phyloP scores from a whole-genome alignment of 2,113 vertebrate genomes.

The Oryzias celebensis region DNA sequence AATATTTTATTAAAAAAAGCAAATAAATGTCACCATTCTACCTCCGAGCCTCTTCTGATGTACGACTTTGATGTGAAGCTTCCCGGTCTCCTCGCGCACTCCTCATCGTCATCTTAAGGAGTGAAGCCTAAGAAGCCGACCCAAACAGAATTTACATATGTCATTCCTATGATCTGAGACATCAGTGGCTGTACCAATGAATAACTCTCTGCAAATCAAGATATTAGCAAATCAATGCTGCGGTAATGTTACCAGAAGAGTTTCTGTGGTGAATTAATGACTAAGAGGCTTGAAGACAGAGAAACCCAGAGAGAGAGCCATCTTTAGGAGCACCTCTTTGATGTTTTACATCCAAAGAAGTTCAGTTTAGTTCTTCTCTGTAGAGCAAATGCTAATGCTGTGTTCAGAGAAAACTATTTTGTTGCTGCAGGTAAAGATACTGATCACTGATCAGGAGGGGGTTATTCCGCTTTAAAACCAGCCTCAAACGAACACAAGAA shows the following conservation, averaged over 20 bases:
- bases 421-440: slow-evolving; percentile 8
- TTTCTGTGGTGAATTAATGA: slow-evolving; percentile 7
- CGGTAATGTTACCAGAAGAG: slow-evolving; percentile 36
- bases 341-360: slow-evolving; percentile 36
- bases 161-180: slow-evolving; percentile 50
- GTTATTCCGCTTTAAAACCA: background rate
- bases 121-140: slow-evolving; percentile 16
- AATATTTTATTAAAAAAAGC: slow-evolving; percentile 45
- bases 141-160: slow-evolving; percentile 48
- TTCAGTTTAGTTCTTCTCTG: slow-evolving; percentile 19
- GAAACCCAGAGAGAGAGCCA: background rate
- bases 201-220: slow-evolving; percentile 38
- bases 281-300: background rate
- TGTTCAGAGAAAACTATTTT: slow-evolving; percentile 10
- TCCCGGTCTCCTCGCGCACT: slow-evolving; percentile 36
- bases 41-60: slow-evolving; percentile 45
- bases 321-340: slow-evolving; percentile 20
- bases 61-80: slow-evolving; percentile 53
- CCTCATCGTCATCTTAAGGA: slow-evolving; percentile 28
- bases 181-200: slow-evolving; percentile 42
- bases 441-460: background rate
- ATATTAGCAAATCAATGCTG: slow-evolving; percentile 50
- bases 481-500: background rate
- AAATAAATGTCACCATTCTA: slow-evolving; percentile 39
- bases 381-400: slow-evolving; percentile 4